A percentile compares a stretch with the other conserved stretches of the same genome.
phyloP scores from a whole-genome alignment of 2,888 invertebrate genomes.

The Scaptomyza parva region DNA sequence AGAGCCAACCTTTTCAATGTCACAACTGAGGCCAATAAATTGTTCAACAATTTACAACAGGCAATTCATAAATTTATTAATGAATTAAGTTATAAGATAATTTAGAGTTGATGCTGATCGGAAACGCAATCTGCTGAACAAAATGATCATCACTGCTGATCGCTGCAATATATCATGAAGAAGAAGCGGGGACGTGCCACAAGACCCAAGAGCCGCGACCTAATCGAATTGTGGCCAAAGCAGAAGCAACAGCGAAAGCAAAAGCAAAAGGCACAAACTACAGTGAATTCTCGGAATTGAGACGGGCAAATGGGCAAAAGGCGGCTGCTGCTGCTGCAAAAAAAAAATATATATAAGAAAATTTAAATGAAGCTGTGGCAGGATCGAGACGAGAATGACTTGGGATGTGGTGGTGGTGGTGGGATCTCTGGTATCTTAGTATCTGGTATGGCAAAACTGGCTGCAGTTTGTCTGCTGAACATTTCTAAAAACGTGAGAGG shows the following conservation, averaged over 20 bases:
- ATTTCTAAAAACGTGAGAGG: slow-evolving; percentile 33
- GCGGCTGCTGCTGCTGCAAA: too few species aligned
- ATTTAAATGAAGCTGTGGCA: slow-evolving; percentile 77
- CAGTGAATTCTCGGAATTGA: slow-evolving; percentile 62
- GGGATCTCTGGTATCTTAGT: slow-evolving; percentile 2
- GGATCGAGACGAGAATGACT: not conserved
- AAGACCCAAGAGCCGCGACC: slow-evolving; percentile 51
- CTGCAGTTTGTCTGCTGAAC: slow-evolving; percentile 55
- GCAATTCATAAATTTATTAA: slow-evolving; percentile 84
- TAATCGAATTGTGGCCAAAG: slow-evolving; percentile 66
- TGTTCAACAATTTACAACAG: slow-evolving; percentile 80
- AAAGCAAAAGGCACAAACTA: slow-evolving; percentile 26
- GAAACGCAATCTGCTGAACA: slow-evolving; percentile 72
- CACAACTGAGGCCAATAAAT: slow-evolving; percentile 72
- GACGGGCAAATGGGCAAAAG: slow-evolving; percentile 56
- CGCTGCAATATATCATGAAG: slow-evolving; percentile 78
- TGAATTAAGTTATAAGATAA: slow-evolving; percentile 84
- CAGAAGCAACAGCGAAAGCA: slow-evolving; percentile 28
- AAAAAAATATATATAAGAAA: slow-evolving; percentile 5
- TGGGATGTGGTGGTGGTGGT: too few species aligned
- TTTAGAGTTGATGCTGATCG: slow-evolving; percentile 67
- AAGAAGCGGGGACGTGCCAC: slow-evolving; percentile 59
- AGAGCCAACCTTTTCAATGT: slow-evolving; percentile 49
- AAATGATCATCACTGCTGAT: slow-evolving; percentile 81
- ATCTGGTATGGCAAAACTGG: slow-evolving; percentile 33